Base-by-base conservation (phyloP, 2,113 vertebrate species). In the Ochotona princeps region DNA sequence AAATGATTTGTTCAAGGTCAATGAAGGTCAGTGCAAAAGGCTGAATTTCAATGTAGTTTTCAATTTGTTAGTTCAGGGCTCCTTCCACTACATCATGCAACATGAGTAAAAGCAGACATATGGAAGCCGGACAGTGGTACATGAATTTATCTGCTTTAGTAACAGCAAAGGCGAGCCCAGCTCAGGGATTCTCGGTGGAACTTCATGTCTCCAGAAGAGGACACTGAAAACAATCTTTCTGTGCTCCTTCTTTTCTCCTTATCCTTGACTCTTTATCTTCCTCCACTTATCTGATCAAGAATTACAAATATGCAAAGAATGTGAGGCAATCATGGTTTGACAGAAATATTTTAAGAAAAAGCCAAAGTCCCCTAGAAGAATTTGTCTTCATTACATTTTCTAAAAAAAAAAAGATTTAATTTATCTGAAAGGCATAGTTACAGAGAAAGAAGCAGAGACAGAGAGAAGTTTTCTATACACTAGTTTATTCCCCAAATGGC, bases 131-230 rank as follows among this genome's bases (percentile, higher is more conserved):
- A 54, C 44, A 2, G 60, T 74, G 7, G 14, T 11, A 21, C 28
- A 17, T 4, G 10, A 72, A 35, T 23, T 60, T 6, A 20, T 89
- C 80, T 76, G 30, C 44, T 35, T 86, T 86, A 13, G 51, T 17
- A 32, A 76, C 30, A 63, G 47, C 63, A 13, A 61, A 51, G 60
- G 17, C 32, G 3, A 18, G 54, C 44, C 1, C 13, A 8, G 47
- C 38, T 26, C 15, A 8, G 13, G 13, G 18, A 1, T 44, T 89
- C 54, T 23, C 73, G 89, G 54, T 30, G 78, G 20, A 15, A 70
- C 51, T 61, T 35, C 80, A 87, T 83, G 81, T 57, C 93, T 87
- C 95, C 94, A 74, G 96, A 85, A 97, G 95, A 94, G 96, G 95
- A 88, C 86, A 94, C 25, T 47, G 66, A 13, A 65, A 35, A 14